Conservation (phyloP, 2,113 vertebrate genomes). For the Gulo gulo region DNA sequence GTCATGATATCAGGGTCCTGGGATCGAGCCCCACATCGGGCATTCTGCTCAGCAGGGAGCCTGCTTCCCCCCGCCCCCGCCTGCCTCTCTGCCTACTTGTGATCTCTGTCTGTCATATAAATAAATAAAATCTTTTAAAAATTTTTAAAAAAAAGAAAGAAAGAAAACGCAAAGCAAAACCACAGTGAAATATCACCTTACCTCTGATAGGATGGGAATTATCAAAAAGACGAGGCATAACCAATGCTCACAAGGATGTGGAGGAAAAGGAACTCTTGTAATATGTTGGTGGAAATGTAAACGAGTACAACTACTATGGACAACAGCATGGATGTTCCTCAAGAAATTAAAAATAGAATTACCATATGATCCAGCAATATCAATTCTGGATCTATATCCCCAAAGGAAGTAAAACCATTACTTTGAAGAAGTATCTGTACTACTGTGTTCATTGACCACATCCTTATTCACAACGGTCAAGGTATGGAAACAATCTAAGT, state of each 20-base stretch:
- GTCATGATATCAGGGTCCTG: no score
- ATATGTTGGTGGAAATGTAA: not conserved
- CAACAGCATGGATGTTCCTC: not conserved
- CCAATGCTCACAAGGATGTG: not conserved
- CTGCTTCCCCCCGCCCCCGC: no score
- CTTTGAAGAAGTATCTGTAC: not conserved
- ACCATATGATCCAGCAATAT: not conserved
- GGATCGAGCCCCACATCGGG: no score
- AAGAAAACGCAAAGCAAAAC: not conserved
- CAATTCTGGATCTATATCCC: not conserved
- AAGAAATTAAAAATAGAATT: not conserved
- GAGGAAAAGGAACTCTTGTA: not conserved
- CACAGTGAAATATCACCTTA: not conserved
- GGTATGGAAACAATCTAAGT: not conserved
- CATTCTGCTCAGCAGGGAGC: no score
- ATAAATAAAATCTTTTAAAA: no score
- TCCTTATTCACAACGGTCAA: not conserved
- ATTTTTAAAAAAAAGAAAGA: not conserved
- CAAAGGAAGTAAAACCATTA: not conserved
- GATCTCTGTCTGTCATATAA: no score
- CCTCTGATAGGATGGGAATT: not conserved
- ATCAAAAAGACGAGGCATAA: not conserved
- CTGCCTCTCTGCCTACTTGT: no score
- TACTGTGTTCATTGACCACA: not conserved
- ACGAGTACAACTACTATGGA: not conserved